Evolutionary conservation across 2,888 invertebrate species (phyloP).

Genomic region (Tetropium fuscum): DNA sequence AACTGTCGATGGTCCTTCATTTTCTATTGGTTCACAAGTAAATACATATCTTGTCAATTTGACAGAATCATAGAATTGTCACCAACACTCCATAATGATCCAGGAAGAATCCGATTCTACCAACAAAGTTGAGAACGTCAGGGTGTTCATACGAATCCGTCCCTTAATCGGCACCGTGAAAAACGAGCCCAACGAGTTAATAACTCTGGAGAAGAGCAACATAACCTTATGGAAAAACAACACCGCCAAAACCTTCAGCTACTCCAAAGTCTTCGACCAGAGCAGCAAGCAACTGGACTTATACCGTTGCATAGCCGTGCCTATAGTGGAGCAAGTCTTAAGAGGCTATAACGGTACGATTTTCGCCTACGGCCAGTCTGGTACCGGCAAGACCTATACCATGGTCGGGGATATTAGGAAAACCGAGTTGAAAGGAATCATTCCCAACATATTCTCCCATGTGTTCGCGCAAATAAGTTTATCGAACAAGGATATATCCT

Average conservation of each 20-base stretch:
- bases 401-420: constrained; percentile 92
- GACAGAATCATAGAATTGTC: too few species aligned
- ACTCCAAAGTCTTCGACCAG: constrained; percentile 90
- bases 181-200: constrained; percentile 15
- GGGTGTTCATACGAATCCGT: constrained; percentile 93
- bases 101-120: neutral
- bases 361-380: constrained; percentile 88
- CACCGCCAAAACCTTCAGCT: constrained; percentile 87
- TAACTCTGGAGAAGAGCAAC: constrained; percentile 73
- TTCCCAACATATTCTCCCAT: constrained; percentile 97
- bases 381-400: constrained; percentile 97
- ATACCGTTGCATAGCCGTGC: constrained; percentile 93
- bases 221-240: constrained; percentile 76
- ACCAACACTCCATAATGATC: constrained; percentile 3
- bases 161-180: constrained; percentile 86
- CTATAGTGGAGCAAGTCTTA: constrained; percentile 94
- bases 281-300: constrained; percentile 89
- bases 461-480: constrained; percentile 96
- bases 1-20: too few species aligned
- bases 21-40: too few species aligned
- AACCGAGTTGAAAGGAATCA: constrained; percentile 91
- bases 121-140: constrained; percentile 80
- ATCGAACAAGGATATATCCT: constrained; percentile 81
- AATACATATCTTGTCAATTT: neutral
- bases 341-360: constrained; percentile 95